A percentile compares a stretch with the other conserved stretches of the same genome.
phyloP scores from a whole-genome alignment of 2,888 invertebrate species.

The Luperina nickerlii region DNA sequence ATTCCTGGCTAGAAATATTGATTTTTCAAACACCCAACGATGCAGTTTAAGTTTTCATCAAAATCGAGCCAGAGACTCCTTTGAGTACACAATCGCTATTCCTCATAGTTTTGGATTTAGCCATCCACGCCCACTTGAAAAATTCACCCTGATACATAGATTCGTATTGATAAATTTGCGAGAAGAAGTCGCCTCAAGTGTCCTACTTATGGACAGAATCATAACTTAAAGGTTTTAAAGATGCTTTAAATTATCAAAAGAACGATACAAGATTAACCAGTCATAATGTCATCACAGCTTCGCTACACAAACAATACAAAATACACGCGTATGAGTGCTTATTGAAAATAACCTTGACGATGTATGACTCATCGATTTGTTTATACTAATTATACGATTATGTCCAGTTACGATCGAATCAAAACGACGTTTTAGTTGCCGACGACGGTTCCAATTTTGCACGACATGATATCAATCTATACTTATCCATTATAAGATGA shows the following conservation, averaged over 20 bases:
- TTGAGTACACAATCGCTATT: too few species aligned
- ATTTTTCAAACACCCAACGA: too few species aligned
- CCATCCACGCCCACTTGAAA: too few species aligned
- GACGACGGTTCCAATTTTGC: background rate
- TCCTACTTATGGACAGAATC: background rate
- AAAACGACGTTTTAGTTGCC: conserved; percentile 8
- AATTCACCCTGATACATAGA: too few species aligned
- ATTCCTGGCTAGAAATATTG: too few species aligned
- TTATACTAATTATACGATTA: conserved; percentile 33
- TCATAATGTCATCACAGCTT: conserved; percentile 25
- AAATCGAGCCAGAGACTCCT: too few species aligned
- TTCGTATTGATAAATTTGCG: background rate
- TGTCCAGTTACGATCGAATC: conserved; percentile 34
- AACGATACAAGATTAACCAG: background rate
- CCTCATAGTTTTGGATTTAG: too few species aligned
- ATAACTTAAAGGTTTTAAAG: background rate
- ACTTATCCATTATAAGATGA: background rate
- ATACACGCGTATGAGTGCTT: conserved; percentile 4
- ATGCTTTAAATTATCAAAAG: background rate
- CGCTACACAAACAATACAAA: conserved; percentile 18
- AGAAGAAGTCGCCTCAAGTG: background rate
- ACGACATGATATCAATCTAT: background rate
- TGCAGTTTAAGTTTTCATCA: too few species aligned
- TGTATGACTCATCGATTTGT: conserved; percentile 55
- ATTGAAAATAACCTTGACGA: conserved; percentile 44